Conservation (phyloP, 2,797 vertebrate species). For the Pogonophryne albipinna region DNA sequence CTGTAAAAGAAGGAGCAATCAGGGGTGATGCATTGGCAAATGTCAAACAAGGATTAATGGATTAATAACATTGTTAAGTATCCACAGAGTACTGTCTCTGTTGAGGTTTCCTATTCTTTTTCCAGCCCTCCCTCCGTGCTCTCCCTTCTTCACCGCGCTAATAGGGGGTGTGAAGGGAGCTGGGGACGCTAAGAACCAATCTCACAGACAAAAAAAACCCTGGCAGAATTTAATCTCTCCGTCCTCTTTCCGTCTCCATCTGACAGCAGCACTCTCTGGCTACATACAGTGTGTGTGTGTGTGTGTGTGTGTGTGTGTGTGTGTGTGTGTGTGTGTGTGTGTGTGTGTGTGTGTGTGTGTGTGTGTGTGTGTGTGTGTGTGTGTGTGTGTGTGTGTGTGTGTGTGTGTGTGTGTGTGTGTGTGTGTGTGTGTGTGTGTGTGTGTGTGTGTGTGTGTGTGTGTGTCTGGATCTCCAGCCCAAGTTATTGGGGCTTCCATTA, state of each 20-base stretch:
- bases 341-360: slow-evolving; percentile 31
- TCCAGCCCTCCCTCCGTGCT: slow-evolving; percentile 43
- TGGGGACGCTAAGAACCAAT: slow-evolving; percentile 84
- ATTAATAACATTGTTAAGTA: slow-evolving; percentile 86
- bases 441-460: neutral
- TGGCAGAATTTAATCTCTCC: slow-evolving; percentile 86
- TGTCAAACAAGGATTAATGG: slow-evolving; percentile 87
- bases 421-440: slow-evolving; percentile 16
- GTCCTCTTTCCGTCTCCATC: slow-evolving; percentile 83
- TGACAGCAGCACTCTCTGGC: slow-evolving; percentile 73
- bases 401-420: slow-evolving; percentile 33
- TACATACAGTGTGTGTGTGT: no score
- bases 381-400: slow-evolving; percentile 39
- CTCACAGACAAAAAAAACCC: slow-evolving; percentile 83
- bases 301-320: slow-evolving; percentile 36
- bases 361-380: slow-evolving; percentile 2
- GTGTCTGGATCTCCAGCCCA: slow-evolving; percentile 37
- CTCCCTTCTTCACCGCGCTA: slow-evolving; percentile 73
- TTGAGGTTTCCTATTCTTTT: slow-evolving; percentile 65
- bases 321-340: slow-evolving; percentile 39
- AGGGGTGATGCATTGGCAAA: slow-evolving; percentile 81
- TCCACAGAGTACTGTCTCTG: slow-evolving; percentile 74
- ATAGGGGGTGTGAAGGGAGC: slow-evolving; percentile 78
- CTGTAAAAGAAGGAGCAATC: slow-evolving; percentile 73
- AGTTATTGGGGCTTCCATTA: slow-evolving; percentile 82